These are phyloP conservation scores for Argyresthia goedartella DNA, from an alignment of 2,888 invertebrate species.

Conservation along the genomic window DNA sequence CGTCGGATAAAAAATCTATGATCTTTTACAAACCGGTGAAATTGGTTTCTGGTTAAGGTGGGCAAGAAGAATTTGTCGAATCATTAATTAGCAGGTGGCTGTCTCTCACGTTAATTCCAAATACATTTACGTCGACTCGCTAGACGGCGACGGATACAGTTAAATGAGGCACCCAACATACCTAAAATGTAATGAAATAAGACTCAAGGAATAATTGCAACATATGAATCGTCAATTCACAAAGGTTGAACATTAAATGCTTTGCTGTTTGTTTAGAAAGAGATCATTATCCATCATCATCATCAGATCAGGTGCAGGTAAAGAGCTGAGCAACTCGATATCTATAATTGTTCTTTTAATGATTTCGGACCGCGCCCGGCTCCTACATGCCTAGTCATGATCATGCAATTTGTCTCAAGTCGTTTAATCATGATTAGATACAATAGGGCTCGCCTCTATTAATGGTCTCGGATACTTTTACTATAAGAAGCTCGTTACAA, in stretches of 20 bases:
- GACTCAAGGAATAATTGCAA: neutral
- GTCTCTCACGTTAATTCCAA: too few species aligned
- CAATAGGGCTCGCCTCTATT: conserved; percentile 61
- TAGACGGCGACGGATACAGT: too few species aligned
- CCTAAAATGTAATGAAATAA: neutral
- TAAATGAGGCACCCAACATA: neutral
- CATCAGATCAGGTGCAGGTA: conserved; percentile 47
- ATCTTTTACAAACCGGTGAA: conserved; percentile 51
- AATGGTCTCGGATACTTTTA: conserved; percentile 45
- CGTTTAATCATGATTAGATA: conserved; percentile 72
- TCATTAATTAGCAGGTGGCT: neutral
- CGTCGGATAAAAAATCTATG: conserved; percentile 45
- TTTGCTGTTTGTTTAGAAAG: conserved; percentile 58
- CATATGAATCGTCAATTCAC: neutral
- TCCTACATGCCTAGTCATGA: conserved; percentile 66
- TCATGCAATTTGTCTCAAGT: conserved; percentile 70
- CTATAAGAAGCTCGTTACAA: neutral
- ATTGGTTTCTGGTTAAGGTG: conserved; percentile 45
- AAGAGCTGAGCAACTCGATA: conserved; percentile 45
- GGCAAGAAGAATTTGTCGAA: conserved; percentile 6
- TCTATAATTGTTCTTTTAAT: conserved; percentile 70
- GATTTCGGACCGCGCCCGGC: conserved; percentile 55
- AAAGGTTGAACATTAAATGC: conserved; percentile 11
- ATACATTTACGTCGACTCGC: too few species aligned
- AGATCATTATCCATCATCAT: conserved; percentile 63